Conservation (phyloP, 2,888 invertebrate species). For the Brachypalpus laphriformis region DNA sequence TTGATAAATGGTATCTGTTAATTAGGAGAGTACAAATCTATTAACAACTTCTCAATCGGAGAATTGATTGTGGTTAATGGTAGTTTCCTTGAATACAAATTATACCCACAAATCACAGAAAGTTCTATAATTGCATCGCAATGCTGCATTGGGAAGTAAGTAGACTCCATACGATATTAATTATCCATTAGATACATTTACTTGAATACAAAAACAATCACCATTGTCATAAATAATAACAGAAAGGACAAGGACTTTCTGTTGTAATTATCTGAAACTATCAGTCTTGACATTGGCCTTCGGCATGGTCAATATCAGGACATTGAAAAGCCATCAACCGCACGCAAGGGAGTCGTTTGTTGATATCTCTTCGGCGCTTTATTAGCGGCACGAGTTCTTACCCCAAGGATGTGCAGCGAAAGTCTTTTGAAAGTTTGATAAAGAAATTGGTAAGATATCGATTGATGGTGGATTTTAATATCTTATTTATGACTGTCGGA, state of each 20-base stretch:
- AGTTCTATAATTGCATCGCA: background rate
- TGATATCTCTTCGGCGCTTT: slow-evolving; percentile 4
- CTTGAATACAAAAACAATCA: background rate
- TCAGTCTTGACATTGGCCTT: slow-evolving; percentile 48
- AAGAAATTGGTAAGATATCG: slow-evolving; percentile 33
- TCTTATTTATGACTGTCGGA: slow-evolving; percentile 48
- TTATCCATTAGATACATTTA: slow-evolving; percentile 15
- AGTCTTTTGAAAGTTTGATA: slow-evolving; percentile 27
- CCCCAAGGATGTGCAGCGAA: background rate
- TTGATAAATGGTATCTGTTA: background rate
- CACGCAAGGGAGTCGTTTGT: slow-evolving; percentile 36
- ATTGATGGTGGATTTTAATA: slow-evolving; percentile 15
- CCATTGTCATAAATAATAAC: background rate
- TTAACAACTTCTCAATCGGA: background rate
- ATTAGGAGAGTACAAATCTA: background rate
- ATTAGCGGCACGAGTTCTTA: background rate
- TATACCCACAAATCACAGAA: background rate
- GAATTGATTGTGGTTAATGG: background rate
- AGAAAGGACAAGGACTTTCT: slow-evolving; percentile 31
- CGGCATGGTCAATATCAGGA: slow-evolving; percentile 34
- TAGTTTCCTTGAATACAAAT: background rate
- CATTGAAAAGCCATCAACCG: slow-evolving; percentile 3
- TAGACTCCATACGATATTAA: slow-evolving; percentile 16
- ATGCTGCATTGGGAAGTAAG: slow-evolving; percentile 7
- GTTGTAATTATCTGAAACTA: slow-evolving; percentile 6